These are phyloP conservation scores for Sinocyclocheilus grahami DNA, from an alignment of 2,113 vertebrate species.

Conservation along the genomic window DNA sequence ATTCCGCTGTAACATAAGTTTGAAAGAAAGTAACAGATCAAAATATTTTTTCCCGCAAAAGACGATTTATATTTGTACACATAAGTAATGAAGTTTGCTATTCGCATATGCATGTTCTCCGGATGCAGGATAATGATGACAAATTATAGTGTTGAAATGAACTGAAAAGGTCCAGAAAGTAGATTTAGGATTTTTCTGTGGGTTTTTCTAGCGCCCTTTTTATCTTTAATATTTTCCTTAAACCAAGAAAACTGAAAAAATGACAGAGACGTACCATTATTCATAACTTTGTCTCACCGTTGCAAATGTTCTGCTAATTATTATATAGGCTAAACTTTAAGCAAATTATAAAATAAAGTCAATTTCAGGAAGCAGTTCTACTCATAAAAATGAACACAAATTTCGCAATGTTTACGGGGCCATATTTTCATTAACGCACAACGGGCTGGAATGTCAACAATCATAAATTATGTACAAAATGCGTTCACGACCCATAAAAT, in stretches of 20 bases:
- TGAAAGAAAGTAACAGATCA: not conserved
- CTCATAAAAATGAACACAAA: not conserved
- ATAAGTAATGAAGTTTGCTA: conserved; percentile 33
- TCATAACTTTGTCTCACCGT: not conserved
- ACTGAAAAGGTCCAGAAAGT: conserved; percentile 64
- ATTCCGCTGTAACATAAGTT: not conserved
- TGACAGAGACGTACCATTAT: not conserved
- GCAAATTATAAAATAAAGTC: not conserved
- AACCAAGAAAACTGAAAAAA: not conserved
- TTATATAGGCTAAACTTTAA: not conserved
- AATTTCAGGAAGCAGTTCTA: not conserved
- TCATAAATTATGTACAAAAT: conserved; percentile 18
- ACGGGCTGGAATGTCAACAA: not conserved
- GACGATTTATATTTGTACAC: not conserved
- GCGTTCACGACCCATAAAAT: not conserved
- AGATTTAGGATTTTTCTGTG: conserved; percentile 62
- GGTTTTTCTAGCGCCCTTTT: conserved; percentile 50
- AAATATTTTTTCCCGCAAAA: not conserved
- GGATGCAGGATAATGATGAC: conserved; percentile 67
- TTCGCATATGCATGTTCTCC: conserved; percentile 45
- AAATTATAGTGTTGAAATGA: conserved; percentile 58
- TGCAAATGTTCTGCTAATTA: not conserved
- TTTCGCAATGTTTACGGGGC: not conserved
- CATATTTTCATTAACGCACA: not conserved
- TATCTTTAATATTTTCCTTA: conserved; percentile 44